phyloP scores from a whole-genome alignment of 2,113 vertebrate genomes.

The Spizaetus ornatus region DNA sequence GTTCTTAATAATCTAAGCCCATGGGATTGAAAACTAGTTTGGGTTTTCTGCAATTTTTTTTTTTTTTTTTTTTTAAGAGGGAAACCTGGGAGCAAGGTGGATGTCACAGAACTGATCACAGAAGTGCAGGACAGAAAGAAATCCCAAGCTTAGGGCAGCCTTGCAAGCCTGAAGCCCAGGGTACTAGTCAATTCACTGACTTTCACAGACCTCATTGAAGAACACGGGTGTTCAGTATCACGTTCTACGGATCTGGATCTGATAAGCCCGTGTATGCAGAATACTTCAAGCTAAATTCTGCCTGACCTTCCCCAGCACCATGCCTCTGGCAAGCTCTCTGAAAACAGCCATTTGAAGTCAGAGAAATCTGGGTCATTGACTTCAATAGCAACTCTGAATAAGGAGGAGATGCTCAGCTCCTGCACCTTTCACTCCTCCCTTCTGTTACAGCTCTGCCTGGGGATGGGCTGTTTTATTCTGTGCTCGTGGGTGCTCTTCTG shows the following conservation, averaged over 20 bases:
- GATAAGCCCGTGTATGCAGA: neutral
- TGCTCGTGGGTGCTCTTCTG: conserved; percentile 38
- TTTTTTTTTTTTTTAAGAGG: neutral
- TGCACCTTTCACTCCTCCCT: conserved; percentile 40
- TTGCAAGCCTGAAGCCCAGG: neutral
- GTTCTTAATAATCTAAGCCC: neutral
- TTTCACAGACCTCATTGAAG: neutral
- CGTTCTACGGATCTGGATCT: neutral
- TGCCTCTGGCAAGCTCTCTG: conserved; percentile 25
- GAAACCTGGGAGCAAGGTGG: neutral
- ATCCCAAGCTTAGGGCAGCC: neutral
- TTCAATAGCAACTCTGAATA: conserved; percentile 45
- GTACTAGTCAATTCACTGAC: neutral
- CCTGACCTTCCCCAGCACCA: conserved; percentile 23
- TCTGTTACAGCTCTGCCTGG: conserved; percentile 33
- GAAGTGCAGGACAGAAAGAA: neutral
- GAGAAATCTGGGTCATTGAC: conserved; percentile 58
- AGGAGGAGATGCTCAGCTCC: conserved; percentile 30
- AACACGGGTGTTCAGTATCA: neutral
- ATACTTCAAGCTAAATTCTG: conserved; percentile 7
- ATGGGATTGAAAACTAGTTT: neutral
- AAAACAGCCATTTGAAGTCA: conserved; percentile 44
- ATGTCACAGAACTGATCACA: neutral
- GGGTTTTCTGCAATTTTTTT: neutral
- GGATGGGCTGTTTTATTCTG: conserved; percentile 23